These are phyloP conservation scores for Melanostoma mellinum DNA, from an alignment of 2,888 invertebrate genomes.

Conservation along the genomic window DNA sequence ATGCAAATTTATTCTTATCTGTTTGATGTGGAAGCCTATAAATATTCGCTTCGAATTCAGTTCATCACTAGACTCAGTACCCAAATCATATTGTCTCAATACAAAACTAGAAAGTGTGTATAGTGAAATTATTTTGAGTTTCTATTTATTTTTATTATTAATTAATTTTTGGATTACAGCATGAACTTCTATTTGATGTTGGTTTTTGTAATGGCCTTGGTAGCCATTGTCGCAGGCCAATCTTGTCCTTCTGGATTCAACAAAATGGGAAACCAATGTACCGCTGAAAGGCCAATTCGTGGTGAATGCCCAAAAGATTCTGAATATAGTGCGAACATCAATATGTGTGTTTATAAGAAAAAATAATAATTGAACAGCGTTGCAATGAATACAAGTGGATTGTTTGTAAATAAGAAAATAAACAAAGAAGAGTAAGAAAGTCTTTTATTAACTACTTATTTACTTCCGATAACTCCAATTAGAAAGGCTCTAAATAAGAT, in stretches of 20 bases:
- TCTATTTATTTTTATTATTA: not conserved
- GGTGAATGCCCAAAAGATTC: constrained; percentile 79
- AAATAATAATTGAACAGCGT: constrained; percentile 28
- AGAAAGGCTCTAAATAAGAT: too few species aligned
- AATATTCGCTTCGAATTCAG: not conserved
- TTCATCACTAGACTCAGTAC: not conserved
- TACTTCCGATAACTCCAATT: too few species aligned
- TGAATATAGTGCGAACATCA: constrained; percentile 75
- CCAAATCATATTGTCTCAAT: not conserved
- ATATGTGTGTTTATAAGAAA: constrained; percentile 77
- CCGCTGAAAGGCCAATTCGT: constrained; percentile 76
- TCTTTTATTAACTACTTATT: too few species aligned
- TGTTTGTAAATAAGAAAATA: not conserved
- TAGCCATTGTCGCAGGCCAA: constrained; percentile 75
- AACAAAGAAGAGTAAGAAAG: too few species aligned
- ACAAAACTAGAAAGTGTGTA: not conserved
- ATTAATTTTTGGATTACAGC: constrained; percentile 32
- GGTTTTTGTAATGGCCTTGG: constrained; percentile 76
- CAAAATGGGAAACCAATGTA: constrained; percentile 73
- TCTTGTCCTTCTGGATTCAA: constrained; percentile 76
- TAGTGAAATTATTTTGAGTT: too few species aligned
- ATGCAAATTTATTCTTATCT: not conserved
- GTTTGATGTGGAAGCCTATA: constrained; percentile 1
- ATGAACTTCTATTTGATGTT: constrained; percentile 78
- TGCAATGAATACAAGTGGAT: not conserved